Conservation (phyloP, 2,888 invertebrate species). For the Polydrusus pterygomalis region DNA sequence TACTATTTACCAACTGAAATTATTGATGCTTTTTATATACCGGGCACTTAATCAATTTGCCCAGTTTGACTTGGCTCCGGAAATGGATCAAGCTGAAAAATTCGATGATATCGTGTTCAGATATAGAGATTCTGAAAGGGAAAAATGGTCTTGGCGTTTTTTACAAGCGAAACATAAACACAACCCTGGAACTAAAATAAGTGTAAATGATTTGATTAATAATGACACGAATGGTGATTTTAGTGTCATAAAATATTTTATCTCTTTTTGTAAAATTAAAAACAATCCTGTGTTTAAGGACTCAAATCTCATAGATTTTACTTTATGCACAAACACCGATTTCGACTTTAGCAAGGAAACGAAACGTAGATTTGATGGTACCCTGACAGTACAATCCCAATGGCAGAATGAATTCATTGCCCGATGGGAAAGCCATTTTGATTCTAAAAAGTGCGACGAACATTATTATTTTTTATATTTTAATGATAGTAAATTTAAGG, state of each 20-base stretch:
- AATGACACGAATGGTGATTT: conserved; percentile 32
- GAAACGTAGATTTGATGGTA: not conserved
- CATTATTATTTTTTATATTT: not conserved
- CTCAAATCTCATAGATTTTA: conserved; percentile 44
- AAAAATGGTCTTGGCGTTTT: conserved; percentile 39
- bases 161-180: conserved; percentile 53
- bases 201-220: conserved; percentile 29
- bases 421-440: not conserved
- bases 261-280: conserved; percentile 54
- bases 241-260: conserved; percentile 50
- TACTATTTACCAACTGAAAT: conserved; percentile 35
- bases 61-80: conserved; percentile 44
- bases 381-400: not conserved
- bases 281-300: conserved; percentile 37
- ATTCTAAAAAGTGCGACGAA: not conserved
- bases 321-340: conserved; percentile 51
- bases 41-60: conserved; percentile 21
- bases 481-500: not conserved
- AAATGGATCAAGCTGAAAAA: conserved; percentile 53
- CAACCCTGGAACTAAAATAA: conserved; percentile 30
- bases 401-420: not conserved
- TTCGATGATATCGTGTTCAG: conserved; percentile 51
- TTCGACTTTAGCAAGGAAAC: conserved; percentile 25
- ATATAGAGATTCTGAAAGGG: conserved; percentile 11
- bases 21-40: conserved; percentile 40